Evolutionary conservation across 37 sponge, comb jelly and placozoan genomes (phyloP), one percentile per base, ranked within the genome.

Genomic region (Bolinopsis microptera): DNA sequence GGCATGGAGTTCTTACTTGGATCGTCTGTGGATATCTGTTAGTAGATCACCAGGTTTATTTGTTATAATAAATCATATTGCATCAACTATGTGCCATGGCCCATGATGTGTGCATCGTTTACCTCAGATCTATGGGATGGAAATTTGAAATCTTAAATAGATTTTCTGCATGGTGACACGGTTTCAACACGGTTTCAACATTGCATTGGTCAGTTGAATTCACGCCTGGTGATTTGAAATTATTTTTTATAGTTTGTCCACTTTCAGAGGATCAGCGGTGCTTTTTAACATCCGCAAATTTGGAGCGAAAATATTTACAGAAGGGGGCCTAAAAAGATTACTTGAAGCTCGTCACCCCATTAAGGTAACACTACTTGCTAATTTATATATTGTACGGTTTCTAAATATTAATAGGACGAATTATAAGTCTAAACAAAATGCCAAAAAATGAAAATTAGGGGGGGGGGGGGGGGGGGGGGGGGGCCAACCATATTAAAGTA

Each of bases 21-120:
- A 77, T 77, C 36, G 33, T 77, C 3, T 77, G 80, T 77, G 80
- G 80, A 32, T 77, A 77, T 77, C 36, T 77, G 80, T 77, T 21
- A 77, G 33, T 77, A 31, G 80, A 34, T 32, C 36, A 77, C 27
- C 68, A n/a, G n/a, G n/a, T 61, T 61, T 61, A 61, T 61, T 61
- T 61, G 9, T 61, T 61, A 18, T 18, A 61, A 61, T 21, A 9
- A 18, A 61, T 9, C 18, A 18, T 61, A 21, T 61, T 61, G 68
- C 68, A 61, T 61, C 18, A n/a, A n/a, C n/a, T n/a, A n/a, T n/a
- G n/a, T n/a, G 9, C 18, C 18, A 9, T 61, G 68, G 9, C 68
- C 9, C 18, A 9, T 61, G 9, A 61, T 61, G 68, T 18, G 18
- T 61, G 18, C 18, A 21, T 18, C 9, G 68, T 61, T 61, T 61